A percentile compares a stretch with the other conserved stretches of the same genome.
Evolutionary conservation across 1,140 invertebrate species (phyloP).

Genomic region (Andricus grossulariae): DNA sequence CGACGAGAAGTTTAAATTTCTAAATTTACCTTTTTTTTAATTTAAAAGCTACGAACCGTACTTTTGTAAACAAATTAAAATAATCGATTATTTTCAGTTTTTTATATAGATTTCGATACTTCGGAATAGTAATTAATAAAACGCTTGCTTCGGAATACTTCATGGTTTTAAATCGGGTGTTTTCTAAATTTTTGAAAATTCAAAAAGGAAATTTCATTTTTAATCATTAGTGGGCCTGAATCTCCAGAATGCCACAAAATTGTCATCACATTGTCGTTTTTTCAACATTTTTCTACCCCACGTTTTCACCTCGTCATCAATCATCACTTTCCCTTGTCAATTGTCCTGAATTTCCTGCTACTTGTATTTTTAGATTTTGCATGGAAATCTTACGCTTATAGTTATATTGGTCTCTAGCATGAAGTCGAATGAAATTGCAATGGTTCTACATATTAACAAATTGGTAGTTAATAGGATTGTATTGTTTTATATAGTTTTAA

Average conservation of each 20-base stretch:
- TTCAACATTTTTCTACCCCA: background rate
- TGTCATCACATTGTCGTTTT: constrained; percentile 12
- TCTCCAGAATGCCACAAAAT: constrained; percentile 42
- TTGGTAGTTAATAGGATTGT: background rate
- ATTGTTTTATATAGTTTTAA: background rate
- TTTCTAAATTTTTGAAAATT: constrained; percentile 34
- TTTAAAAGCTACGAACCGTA: too few species aligned
- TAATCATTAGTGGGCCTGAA: constrained; percentile 42
- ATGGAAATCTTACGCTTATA: background rate
- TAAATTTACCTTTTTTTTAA: too few species aligned
- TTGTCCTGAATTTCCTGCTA: background rate
- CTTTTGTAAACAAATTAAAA: too few species aligned
- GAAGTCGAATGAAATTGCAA: background rate
- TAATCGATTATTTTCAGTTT: background rate
- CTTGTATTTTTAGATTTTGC: background rate
- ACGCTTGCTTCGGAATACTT: too few species aligned
- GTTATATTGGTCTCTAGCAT: background rate
- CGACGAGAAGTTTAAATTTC: too few species aligned
- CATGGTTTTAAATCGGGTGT: background rate
- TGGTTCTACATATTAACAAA: background rate
- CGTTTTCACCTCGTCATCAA: background rate
- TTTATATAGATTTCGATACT: background rate
- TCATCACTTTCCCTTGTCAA: constrained; percentile 18
- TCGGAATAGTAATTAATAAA: background rate
- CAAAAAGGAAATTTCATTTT: background rate